Evolutionary conservation across 2,113 vertebrate species (phyloP), one percentile per base, ranked within the genome.

Genomic region (Rostratula benghalensis): DNA sequence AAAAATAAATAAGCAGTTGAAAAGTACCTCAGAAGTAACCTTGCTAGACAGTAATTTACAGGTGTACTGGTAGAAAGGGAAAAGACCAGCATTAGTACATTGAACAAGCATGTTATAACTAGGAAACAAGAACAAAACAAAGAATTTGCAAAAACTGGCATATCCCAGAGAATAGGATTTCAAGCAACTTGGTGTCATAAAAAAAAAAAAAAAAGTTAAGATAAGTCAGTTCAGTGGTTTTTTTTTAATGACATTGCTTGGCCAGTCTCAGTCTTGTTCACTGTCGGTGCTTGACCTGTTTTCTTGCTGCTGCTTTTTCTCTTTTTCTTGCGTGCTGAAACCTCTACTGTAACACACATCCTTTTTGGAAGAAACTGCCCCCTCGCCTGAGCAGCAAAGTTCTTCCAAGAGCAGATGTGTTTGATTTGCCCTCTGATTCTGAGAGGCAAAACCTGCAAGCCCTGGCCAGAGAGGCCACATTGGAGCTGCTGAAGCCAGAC

Each of bases 21-120:
- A 98, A 98, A 98, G 98, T 99, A 99, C 99, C 99, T 99, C 99
- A 74, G 98, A 99, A 98, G 99, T 99, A 98, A 99, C 99, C 98
- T 99, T 98, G 97, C 98, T 98, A 98, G 99, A 98, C 98, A 99
- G 98, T 98, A 99, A 98, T 98, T 99, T 99, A 98, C 96, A 98
- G 98, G 98, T 98, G 97, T 99, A 99, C 99, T 99, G 98, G 98
- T 85, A 98, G 98, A 98, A 98, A 98, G 96, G 98, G 98, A 99
- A 98, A 99, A 98, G 98, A 99, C 95, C 98, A 98, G 98, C 98
- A 98, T 98, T 99, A 98, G 98, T 99, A 97, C 96, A 98, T 71
- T 95, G 96, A 97, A 97, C 76, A 98, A 95, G 94, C 93, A 97
- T 85, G 65, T 88, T 95, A 73, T 50, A 83, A 89, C 41, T 74